Conservation (phyloP, 2,797 vertebrate genomes). For the Sciurus carolinensis region DNA sequence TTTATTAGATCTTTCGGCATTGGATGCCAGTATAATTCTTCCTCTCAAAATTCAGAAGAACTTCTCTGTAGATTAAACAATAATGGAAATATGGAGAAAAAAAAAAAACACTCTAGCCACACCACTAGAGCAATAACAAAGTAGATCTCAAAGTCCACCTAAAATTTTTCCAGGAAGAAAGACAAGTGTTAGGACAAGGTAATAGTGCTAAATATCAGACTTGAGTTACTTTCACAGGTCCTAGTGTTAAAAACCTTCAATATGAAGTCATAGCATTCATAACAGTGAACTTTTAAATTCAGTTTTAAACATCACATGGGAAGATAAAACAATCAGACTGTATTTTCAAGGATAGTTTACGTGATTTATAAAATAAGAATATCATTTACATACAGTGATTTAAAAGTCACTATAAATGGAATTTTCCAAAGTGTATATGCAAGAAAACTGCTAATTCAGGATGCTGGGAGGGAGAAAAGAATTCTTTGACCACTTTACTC, state of each 20-base stretch:
- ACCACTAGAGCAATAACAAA: constrained; percentile 35
- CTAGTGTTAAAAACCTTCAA: neutral
- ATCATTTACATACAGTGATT: neutral
- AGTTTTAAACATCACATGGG: neutral
- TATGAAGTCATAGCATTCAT: neutral
- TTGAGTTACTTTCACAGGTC: neutral
- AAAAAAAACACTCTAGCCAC: neutral
- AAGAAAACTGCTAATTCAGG: neutral
- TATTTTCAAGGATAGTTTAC: neutral
- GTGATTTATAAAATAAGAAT: neutral
- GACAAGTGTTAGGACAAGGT: too few relatives aligned
- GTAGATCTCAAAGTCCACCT: neutral
- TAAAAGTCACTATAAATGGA: neutral
- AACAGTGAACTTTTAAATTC: neutral
- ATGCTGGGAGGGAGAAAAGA: neutral
- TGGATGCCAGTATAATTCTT: constrained; percentile 65
- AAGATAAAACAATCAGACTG: neutral
- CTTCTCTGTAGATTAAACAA: constrained; percentile 60
- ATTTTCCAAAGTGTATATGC: neutral
- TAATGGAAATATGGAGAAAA: constrained; percentile 2
- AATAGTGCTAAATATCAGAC: neutral
- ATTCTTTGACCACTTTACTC: neutral
- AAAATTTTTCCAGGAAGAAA: neutral
- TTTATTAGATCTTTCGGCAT: constrained; percentile 82
- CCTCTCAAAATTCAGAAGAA: constrained; percentile 61